These are phyloP conservation scores for Nothobranchius furzeri DNA, from an alignment of 2,113 vertebrate species.

Conservation along the genomic window DNA sequence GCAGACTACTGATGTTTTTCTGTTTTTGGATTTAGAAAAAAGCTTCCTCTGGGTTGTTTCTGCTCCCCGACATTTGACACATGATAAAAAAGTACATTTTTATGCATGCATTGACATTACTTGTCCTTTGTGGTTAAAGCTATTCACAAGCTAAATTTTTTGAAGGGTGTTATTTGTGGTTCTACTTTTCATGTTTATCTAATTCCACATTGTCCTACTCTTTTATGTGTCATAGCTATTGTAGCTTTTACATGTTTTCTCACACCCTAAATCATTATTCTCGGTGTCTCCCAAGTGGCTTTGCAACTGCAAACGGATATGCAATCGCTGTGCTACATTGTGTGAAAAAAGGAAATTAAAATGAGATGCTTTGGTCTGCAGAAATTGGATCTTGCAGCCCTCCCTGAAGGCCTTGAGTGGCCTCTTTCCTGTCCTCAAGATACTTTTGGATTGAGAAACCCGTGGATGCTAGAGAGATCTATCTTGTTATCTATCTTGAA, in stretches of 20 bases:
- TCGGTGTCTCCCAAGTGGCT: conserved; percentile 18
- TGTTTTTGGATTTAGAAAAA: not conserved
- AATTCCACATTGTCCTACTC: conserved; percentile 24
- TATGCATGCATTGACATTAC: conserved; percentile 18
- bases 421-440: conserved; percentile 51
- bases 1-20: not conserved
- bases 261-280: conserved; percentile 30
- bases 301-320: conserved; percentile 45
- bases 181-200: conserved; percentile 1
- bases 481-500: conserved; percentile 59
- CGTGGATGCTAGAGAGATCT: conserved; percentile 43
- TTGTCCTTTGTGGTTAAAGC: conserved; percentile 21
- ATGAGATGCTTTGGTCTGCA: conserved; percentile 48
- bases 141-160: conserved; percentile 25
- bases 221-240: conserved; percentile 20
- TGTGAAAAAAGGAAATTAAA: conserved; percentile 58
- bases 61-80: conserved; percentile 11
- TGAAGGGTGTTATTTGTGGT: conserved; percentile 15
- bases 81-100: not conserved
- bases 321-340: conserved; percentile 28
- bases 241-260: conserved; percentile 29
- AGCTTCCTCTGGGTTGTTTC: conserved; percentile 11
- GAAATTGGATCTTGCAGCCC: conserved; percentile 42
- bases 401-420: conserved; percentile 28
- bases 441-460: conserved; percentile 45